phyloP scores from a whole-genome alignment of 1,140 invertebrate species.

The Diprion similis region DNA sequence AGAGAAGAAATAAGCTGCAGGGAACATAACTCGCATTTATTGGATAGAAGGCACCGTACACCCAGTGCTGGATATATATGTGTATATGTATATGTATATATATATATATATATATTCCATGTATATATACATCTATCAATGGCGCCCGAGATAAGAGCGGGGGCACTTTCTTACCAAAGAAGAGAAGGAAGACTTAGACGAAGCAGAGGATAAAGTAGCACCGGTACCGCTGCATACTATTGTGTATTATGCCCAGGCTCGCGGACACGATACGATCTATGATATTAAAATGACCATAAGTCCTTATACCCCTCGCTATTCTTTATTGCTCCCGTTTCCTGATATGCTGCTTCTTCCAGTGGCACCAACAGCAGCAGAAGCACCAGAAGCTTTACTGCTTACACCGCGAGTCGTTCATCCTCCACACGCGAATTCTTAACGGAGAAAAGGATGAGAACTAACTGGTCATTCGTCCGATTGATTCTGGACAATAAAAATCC shows the following conservation, averaged over 20 bases:
- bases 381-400: background rate
- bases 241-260: too few relatives aligned
- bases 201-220: background rate
- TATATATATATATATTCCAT: too few relatives aligned
- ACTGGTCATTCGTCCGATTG: too few relatives aligned
- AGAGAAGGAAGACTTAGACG: background rate
- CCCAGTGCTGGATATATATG: too few relatives aligned
- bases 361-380: too few relatives aligned
- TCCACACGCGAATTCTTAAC: background rate
- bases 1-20: slow-evolving; percentile 10
- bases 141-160: too few relatives aligned
- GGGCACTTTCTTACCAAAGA: background rate
- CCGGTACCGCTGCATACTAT: background rate
- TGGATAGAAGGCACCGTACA: too few relatives aligned
- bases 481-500: too few relatives aligned
- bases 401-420: background rate
- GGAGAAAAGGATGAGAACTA: too few relatives aligned
- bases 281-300: slow-evolving; percentile 5
- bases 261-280: background rate
- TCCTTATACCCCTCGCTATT: background rate
- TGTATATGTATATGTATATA: too few relatives aligned
- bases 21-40: too few relatives aligned
- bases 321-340: slow-evolving; percentile 5
- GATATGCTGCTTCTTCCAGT: background rate
- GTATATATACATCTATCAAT: too few relatives aligned